Evolutionary conservation across 2,888 invertebrate species (phyloP).

Genomic region (Andrena marginata): DNA sequence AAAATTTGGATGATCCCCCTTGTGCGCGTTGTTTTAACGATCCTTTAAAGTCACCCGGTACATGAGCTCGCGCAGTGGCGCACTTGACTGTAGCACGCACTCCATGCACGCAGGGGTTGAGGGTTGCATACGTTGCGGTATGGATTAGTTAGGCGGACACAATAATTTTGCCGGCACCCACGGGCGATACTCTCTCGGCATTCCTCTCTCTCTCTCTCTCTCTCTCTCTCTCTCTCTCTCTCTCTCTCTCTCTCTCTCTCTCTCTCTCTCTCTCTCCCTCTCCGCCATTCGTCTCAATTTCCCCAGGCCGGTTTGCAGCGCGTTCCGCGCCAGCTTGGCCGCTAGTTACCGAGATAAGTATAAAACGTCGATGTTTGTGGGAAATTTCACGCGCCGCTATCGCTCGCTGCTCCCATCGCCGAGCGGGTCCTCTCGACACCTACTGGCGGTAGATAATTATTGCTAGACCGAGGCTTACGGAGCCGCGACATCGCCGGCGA

Average conservation of each 20-base stretch:
- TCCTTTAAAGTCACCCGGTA: conserved; percentile 71
- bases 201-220: conserved; percentile 42
- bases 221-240: conserved; percentile 50
- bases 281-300: conserved; percentile 20
- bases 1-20: conserved; percentile 55
- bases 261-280: conserved; percentile 36
- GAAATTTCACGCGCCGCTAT: conserved; percentile 27
- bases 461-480: background rate
- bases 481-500: background rate
- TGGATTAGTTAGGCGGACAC: conserved; percentile 83
- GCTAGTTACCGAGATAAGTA: conserved; percentile 67
- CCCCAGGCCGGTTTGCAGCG: conserved; percentile 26
- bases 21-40: conserved; percentile 57
- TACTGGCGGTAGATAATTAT: too few relatives aligned
- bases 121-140: conserved; percentile 82
- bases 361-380: conserved; percentile 52
- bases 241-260: conserved; percentile 6
- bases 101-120: conserved; percentile 77
- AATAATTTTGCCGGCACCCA: conserved; percentile 80
- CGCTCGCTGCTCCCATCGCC: background rate
- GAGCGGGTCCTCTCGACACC: too few relatives aligned
- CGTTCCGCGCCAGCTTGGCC: conserved; percentile 25
- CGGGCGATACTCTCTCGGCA: conserved; percentile 67
- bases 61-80: conserved; percentile 71
- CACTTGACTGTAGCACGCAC: conserved; percentile 83